Conservation (phyloP, 1,140 invertebrate species). For the Zeugodacus cucurbitae region DNA sequence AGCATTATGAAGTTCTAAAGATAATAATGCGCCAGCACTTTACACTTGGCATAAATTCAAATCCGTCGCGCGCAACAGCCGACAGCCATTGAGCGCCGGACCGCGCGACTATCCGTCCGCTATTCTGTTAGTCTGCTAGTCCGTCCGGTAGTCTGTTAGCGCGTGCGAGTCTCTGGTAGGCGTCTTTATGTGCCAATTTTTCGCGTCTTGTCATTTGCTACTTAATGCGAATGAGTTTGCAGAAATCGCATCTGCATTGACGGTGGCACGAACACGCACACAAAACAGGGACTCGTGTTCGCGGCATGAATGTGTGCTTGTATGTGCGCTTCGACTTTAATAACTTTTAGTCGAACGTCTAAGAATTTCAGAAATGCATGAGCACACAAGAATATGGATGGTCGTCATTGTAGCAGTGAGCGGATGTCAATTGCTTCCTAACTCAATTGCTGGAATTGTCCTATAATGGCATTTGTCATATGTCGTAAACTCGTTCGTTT, state of each 20-base stretch:
- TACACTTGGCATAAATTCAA: slow-evolving; percentile 60
- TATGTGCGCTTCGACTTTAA: not conserved
- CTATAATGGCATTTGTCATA: slow-evolving; percentile 13
- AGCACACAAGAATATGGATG: not conserved
- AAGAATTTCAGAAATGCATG: not conserved
- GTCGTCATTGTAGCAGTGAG: not conserved
- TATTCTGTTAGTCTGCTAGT: not conserved
- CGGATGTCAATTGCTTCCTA: not conserved
- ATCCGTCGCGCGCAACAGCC: slow-evolving; percentile 45
- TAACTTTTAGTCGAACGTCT: not conserved
- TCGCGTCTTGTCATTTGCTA: not conserved
- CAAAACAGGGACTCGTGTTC: no score
- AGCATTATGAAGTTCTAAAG: slow-evolving; percentile 62
- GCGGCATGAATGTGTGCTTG: not conserved
- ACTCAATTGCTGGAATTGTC: not conserved
- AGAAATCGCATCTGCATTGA: not conserved
- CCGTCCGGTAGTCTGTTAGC: no score
- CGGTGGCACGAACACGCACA: not conserved
- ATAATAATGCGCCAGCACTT: slow-evolving; percentile 65
- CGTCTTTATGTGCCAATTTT: not conserved
- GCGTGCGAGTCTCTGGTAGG: no score
- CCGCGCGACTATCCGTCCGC: not conserved
- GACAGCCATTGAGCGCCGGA: not conserved
- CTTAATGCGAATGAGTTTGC: slow-evolving; percentile 22
- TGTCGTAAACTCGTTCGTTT: slow-evolving; percentile 22